Percentiles rank a stretch among this genome's conserved stretches.
phyloP scores from a whole-genome alignment of 2,797 vertebrate species.

The Austrolebias charrua region DNA sequence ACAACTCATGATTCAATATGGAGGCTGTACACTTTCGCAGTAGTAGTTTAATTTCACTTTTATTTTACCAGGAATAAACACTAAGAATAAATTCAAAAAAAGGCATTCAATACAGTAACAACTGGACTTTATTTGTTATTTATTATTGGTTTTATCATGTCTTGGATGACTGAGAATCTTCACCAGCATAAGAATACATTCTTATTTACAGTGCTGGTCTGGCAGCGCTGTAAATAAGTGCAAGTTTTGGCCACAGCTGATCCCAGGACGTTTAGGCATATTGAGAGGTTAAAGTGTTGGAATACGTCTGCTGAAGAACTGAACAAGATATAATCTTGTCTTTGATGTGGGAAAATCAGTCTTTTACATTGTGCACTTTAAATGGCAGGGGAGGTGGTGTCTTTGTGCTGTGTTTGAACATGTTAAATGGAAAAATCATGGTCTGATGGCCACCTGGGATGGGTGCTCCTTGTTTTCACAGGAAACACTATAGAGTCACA shows the following conservation, averaged over 20 bases:
- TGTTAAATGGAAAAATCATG: slow-evolving; percentile 33
- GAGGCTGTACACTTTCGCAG: slow-evolving; percentile 41
- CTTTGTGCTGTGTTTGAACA: slow-evolving; percentile 11
- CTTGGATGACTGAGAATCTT: too few species aligned
- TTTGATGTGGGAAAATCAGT: slow-evolving; percentile 2
- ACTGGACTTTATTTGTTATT: too few species aligned
- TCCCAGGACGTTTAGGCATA: slow-evolving; percentile 30
- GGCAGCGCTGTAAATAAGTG: too few species aligned
- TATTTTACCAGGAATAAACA: too few species aligned
- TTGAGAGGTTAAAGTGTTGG: slow-evolving; percentile 29
- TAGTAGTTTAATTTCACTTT: slow-evolving; percentile 24
- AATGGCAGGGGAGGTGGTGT: slow-evolving; percentile 8
- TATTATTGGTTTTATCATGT: too few species aligned
- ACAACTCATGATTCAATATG: slow-evolving; percentile 32
- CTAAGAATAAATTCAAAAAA: too few species aligned
- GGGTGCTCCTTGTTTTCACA: slow-evolving; percentile 31
- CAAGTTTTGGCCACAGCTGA: slow-evolving; percentile 38
- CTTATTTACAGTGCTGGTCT: too few species aligned
- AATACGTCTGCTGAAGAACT: slow-evolving; percentile 27
- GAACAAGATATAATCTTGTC: slow-evolving; percentile 33
- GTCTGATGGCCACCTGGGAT: slow-evolving; percentile 17
- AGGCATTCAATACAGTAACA: too few species aligned
- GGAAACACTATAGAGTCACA: slow-evolving; percentile 27
- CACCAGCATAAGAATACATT: too few species aligned
- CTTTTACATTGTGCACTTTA: slow-evolving; percentile 12